Base-by-base conservation (phyloP, 2,888 invertebrate species). In the Agrenia bidenticulata region DNA sequence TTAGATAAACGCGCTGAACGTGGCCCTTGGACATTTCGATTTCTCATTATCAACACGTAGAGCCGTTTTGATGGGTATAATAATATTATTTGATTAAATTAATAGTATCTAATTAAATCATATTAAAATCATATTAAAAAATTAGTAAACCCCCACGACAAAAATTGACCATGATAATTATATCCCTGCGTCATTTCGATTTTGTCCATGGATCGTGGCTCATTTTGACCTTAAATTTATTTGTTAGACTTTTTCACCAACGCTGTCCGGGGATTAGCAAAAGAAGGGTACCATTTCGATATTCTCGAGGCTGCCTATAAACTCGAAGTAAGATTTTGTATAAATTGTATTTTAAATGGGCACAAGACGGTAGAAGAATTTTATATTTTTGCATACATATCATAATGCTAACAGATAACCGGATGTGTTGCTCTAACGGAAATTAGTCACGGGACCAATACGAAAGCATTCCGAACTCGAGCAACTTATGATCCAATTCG, bases 381-480 rank as follows among this genome's bases (percentile, higher is more conserved):
- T 17, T 17, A 50, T 51, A 13, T n/a, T n/a, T n/a, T 15, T 26
- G 26, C 4, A 63, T 32, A n/a, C 17, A 13, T 45, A n/a, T n/a
- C n/a, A n/a, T n/a, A n/a, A 50, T 42, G 50, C n/a, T 41, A 32
- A 15, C 39, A 74, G 75, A 63, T 75, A 5, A 61, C 69, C 17
- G 75, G 75, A n/a, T 73, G 73, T 27, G 69, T 75, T 5, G 65
- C 66, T 2, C 80, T 95, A 45, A 95, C 94, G 0, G 95, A 95
- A 81, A 86, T 95, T 7, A 86, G 89, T 0, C 95, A 95, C 79
- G 95, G 95, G 0, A 92, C 92, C 24, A 94, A 95, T 79, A 90
- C 92, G 0, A 88, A 88, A 77, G 89, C 61, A 5, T 87, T 94
- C 88, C 84, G 89, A 76, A 94, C 94, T 0, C 88, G 87, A 0